A percentile compares a stretch with the other conserved stretches of the same genome.
These are phyloP conservation scores for Drosophila parvula DNA, from an alignment of 1,140 invertebrate species.

Conservation along the genomic window DNA sequence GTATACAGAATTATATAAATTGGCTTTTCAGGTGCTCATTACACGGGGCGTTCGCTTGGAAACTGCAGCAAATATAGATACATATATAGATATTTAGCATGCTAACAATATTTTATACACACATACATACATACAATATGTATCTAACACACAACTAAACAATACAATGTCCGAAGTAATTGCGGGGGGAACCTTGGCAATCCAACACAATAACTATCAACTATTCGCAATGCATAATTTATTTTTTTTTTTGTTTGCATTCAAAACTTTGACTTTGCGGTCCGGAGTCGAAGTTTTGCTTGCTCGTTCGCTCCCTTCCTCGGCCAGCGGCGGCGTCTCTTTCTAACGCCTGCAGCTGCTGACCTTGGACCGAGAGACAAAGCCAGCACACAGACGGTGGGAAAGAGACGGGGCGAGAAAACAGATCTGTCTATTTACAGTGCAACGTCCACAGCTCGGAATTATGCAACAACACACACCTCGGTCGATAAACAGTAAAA, in stretches of 20 bases:
- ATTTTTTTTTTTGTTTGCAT: slow-evolving; percentile 50
- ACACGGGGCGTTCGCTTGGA: slow-evolving; percentile 61
- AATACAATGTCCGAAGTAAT: slow-evolving; percentile 37
- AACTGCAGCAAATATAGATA: slow-evolving; percentile 26
- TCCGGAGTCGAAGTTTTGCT: slow-evolving; percentile 22
- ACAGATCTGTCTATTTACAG: slow-evolving; percentile 26
- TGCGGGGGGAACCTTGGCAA: slow-evolving; percentile 35
- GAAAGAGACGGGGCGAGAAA: slow-evolving; percentile 9
- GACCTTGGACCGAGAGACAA: slow-evolving; percentile 35
- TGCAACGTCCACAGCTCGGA: slow-evolving; percentile 9
- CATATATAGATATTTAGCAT: slow-evolving; percentile 28
- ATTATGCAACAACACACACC: background rate
- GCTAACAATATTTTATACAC: slow-evolving; percentile 31
- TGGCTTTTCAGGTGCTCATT: slow-evolving; percentile 62
- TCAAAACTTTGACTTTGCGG: slow-evolving; percentile 63
- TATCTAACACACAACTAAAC: slow-evolving; percentile 2
- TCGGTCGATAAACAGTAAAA: background rate
- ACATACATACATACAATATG: too few relatives aligned
- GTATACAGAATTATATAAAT: slow-evolving; percentile 56
- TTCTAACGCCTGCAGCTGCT: slow-evolving; percentile 49
- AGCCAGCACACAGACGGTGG: slow-evolving; percentile 1
- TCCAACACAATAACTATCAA: slow-evolving; percentile 36
- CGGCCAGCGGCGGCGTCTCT: slow-evolving; percentile 18
- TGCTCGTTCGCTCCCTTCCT: background rate
- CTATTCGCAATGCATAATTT: slow-evolving; percentile 45